A percentile compares a stretch with the other conserved stretches of the same genome.
These are phyloP conservation scores for Ceratosolen fusciceps DNA, from an alignment of 1,140 invertebrate genomes.

Conservation along the genomic window DNA sequence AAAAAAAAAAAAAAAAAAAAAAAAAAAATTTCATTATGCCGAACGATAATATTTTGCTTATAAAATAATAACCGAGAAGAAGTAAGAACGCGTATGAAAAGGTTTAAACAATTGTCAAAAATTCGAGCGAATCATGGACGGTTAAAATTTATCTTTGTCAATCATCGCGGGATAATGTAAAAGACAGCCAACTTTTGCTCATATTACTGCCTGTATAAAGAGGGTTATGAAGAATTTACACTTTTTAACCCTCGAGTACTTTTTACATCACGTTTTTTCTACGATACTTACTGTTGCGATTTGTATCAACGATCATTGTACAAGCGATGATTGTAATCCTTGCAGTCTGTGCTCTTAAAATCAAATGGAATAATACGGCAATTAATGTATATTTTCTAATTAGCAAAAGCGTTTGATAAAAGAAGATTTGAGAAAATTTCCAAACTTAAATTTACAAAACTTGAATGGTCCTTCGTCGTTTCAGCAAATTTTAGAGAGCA, in stretches of 20 bases:
- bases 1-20: no score
- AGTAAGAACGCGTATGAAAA: no score
- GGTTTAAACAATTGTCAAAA: slow-evolving; percentile 10
- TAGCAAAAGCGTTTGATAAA: neutral
- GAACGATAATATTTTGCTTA: no score
- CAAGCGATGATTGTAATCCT: neutral
- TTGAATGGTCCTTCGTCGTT: neutral
- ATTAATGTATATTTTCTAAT: neutral
- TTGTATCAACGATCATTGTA: neutral
- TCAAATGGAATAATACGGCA: neutral
- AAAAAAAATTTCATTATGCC: no score
- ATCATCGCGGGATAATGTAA: slow-evolving; percentile 1
- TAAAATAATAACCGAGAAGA: no score
- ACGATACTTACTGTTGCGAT: slow-evolving; percentile 20
- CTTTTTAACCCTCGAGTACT: slow-evolving; percentile 26
- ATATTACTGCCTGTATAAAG: slow-evolving; percentile 37
- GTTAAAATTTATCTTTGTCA: neutral
- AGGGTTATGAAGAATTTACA: slow-evolving; percentile 18
- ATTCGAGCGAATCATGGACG: slow-evolving; percentile 27
- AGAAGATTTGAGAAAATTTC: neutral
- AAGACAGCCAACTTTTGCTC: slow-evolving; percentile 20
- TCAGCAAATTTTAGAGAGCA: neutral
- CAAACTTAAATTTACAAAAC: slow-evolving; percentile 1
- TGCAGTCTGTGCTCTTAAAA: slow-evolving; percentile 27
- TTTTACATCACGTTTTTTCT: slow-evolving; percentile 27